These are phyloP conservation scores for Diarsia brunnea DNA, from an alignment of 2,888 invertebrate species.

Conservation along the genomic window DNA sequence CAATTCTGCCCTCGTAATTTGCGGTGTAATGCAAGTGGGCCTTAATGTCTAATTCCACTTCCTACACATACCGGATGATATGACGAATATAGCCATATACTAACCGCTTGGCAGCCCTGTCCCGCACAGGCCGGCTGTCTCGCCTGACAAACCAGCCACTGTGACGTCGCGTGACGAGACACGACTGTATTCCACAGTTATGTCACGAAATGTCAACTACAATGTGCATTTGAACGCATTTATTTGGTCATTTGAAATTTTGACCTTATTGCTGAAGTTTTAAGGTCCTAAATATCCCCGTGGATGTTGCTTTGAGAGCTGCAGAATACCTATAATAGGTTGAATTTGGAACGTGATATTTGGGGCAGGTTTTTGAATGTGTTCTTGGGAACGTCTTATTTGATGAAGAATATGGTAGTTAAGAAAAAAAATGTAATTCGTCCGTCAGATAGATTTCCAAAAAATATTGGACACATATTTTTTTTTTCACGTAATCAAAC, in stretches of 20 bases:
- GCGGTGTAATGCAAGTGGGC: neutral
- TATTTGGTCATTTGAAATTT: neutral
- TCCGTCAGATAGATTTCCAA: no score
- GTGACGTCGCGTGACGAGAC: conserved; percentile 57
- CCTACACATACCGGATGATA: neutral
- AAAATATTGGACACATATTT: no score
- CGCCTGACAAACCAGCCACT: conserved; percentile 46
- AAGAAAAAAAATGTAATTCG: no score
- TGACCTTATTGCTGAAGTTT: neutral
- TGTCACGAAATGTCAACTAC: conserved; percentile 63
- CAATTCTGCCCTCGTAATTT: neutral
- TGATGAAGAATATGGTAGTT: no score
- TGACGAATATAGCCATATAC: conserved; percentile 2
- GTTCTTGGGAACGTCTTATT: conserved; percentile 6
- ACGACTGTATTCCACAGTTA: conserved; percentile 56
- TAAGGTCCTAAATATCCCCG: conserved; percentile 4
- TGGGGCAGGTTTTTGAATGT: conserved; percentile 15
- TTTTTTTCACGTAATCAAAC: no score
- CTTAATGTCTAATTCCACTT: neutral
- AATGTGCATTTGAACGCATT: conserved; percentile 41
- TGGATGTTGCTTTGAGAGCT: neutral
- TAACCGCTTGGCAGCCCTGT: conserved; percentile 45
- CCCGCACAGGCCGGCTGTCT: conserved; percentile 13
- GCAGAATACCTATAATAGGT: neutral
- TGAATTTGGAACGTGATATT: neutral